A percentile compares a stretch with the other conserved stretches of the same genome.
These are phyloP conservation scores for Rhamnusium bicolor DNA, from an alignment of 2,888 invertebrate genomes.

Conservation along the genomic window DNA sequence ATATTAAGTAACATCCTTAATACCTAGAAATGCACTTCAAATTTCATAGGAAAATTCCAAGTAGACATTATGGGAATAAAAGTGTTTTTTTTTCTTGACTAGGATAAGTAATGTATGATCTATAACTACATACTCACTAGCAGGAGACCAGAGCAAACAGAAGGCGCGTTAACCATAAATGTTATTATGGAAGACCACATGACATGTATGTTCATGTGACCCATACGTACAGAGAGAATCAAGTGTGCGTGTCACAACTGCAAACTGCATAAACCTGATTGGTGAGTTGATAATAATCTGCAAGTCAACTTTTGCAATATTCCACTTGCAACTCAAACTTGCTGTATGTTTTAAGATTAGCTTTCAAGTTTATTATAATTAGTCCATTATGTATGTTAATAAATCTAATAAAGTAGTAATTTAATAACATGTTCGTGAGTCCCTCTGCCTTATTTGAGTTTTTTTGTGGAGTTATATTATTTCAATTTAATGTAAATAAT, in stretches of 20 bases:
- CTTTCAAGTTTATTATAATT: slow-evolving; percentile 62
- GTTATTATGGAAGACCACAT: slow-evolving; percentile 12
- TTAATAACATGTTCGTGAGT: slow-evolving; percentile 52
- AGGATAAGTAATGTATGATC: slow-evolving; percentile 67
- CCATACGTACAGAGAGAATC: slow-evolving; percentile 45
- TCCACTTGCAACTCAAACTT: slow-evolving; percentile 46
- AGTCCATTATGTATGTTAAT: slow-evolving; percentile 57
- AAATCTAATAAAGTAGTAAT: slow-evolving; percentile 60
- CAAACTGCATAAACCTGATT: slow-evolving; percentile 53
- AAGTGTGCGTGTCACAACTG: slow-evolving; percentile 49
- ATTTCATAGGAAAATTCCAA: background rate
- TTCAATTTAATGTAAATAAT: slow-evolving; percentile 7
- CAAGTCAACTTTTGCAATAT: slow-evolving; percentile 52
- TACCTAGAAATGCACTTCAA: background rate
- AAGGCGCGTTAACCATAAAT: slow-evolving; percentile 17
- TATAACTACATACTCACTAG: slow-evolving; percentile 68
- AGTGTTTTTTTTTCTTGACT: slow-evolving; percentile 33
- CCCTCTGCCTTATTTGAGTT: slow-evolving; percentile 41
- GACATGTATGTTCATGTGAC: slow-evolving; percentile 38
- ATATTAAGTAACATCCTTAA: background rate
- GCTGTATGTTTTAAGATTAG: slow-evolving; percentile 46
- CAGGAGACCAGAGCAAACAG: slow-evolving; percentile 61
- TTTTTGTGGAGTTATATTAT: slow-evolving; percentile 34
- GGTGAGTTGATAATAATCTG: slow-evolving; percentile 46
- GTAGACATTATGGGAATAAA: background rate